Evolutionary conservation across 2,113 vertebrate species (phyloP), one percentile per base, ranked within the genome.

Genomic region (Dinomys branickii): DNA sequence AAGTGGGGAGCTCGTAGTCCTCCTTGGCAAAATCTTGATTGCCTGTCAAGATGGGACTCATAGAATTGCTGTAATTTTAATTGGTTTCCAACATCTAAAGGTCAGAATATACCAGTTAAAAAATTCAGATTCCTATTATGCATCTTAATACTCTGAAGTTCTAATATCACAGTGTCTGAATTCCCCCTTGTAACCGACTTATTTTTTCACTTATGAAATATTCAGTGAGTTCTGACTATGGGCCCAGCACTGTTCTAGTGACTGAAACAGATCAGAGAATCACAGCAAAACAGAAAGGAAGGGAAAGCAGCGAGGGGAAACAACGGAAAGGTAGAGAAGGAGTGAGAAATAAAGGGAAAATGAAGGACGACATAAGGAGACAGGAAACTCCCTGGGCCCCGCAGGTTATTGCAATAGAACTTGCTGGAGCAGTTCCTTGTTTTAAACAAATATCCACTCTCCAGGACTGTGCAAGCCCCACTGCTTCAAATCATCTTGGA

Each of bases 31-130:
- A 52, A 41, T 82, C 13, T 20, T 50, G 41, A 47, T 83, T 81
- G 1, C 50, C 24, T 58, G 22, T 35, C 59, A 81, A 84, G 85
- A 44, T 52, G 3, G 24, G 2, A 65, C 7, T 33, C 33, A 73
- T 16, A 56, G 56, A 92, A 84, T 56, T n/a, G 58, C 52, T 92
- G n/a, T 78, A 52, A 58, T 88, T 94, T 93, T 24, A 65, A n/a
- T 17, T 83, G 38, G 73, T 71, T 94, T 81, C 33, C 17, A 91
- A 92, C 14, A 54, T 86, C 30, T n/a, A 85, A 80, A 75, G 87
- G 63, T 61, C 47, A 95, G 5, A 95, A 59, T 1, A 22, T 8
- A 22, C 54, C 33, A 26, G 20, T 22, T 85, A 67, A 96, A 69
- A 85, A 41, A 50, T 85, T 77, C 44, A 77, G 3, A 67, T 56